Base-by-base conservation (phyloP, 2,113 vertebrate species). In the Halichoerus grypus region DNA sequence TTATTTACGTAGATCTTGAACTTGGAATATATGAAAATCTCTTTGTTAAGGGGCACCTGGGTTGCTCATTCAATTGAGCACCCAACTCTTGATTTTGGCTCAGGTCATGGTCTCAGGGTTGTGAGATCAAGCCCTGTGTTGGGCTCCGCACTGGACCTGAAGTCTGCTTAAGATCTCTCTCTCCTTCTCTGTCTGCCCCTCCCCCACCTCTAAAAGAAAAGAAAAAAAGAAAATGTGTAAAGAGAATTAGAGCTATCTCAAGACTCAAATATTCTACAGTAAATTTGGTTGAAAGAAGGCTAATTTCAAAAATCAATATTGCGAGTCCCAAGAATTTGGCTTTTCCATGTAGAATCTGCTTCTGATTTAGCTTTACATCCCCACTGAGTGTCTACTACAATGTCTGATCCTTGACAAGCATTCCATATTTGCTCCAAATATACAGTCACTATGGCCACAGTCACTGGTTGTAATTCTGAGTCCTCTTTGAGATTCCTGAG, bases 381-480 rank as follows among this genome's bases (percentile, higher is more conserved):
- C 42, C 15, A 24, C 28, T 49, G n/a, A 57, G 9, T 26, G 0
- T 69, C 22, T 82, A 31, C 51, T 18, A n/a, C 49, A 65, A 24
- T 49, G 28, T 94, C 79, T 83, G 67, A 86, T 74, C 31, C 19
- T 21, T 53, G 12, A 22, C 55, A 74, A 79, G 55, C n/a, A n/a
- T 36, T 96, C 39, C 33, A 5, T 69, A 59, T 69, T 46, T 88
- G 49, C 39, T 53, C n/a, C 1, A 7, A 87, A 10, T 83, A 12
- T 10, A 7, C 24, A 81, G 69, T 53, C 46, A 57, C 7, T 28
- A 28, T 81, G 46, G 1, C 24, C 61, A 72, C 31, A 28, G 22
- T 95, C 7, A 36, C 74, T 80, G 88, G 59, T 88, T 95, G 84
- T 96, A 91, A 81, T 92, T 81, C 79, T 42, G 31, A 94, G 46